Percentiles rank a stretch among this genome's conserved stretches.
phyloP scores from a whole-genome alignment of 2,888 invertebrate genomes.

The Xanthia togata region DNA sequence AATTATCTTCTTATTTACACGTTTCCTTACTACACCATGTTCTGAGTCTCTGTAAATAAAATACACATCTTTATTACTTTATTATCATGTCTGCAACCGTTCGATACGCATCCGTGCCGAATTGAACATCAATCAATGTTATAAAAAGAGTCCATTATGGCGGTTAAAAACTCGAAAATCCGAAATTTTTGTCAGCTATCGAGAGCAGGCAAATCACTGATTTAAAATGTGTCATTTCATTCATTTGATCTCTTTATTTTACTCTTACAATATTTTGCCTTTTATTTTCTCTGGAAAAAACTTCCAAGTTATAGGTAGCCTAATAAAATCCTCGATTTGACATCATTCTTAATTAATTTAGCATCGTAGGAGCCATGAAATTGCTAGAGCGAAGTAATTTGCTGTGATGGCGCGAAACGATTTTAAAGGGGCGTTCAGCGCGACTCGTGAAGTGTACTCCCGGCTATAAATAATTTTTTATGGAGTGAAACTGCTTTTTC shows the following conservation, averaged over 20 bases:
- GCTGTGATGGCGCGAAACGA: conserved; percentile 61
- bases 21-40: neutral
- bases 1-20: neutral
- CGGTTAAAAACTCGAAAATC: no score
- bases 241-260: neutral
- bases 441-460: conserved; percentile 8
- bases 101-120: no score
- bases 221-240: no score
- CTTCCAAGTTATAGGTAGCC: neutral
- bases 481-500: neutral
- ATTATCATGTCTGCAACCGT: neutral
- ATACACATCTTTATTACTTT: neutral
- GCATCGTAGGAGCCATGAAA: conserved; percentile 57
- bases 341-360: conserved; percentile 61
- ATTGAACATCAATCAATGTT: no score
- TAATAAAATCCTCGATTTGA: conserved; percentile 39
- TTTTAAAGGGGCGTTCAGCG: conserved; percentile 44
- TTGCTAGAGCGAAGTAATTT: conserved; percentile 69
- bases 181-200: no score
- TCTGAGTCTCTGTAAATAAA: neutral
- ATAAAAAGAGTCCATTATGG: no score
- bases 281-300: neutral
- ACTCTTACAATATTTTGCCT: neutral
- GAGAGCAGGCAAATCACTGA: no score
- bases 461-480: conserved; percentile 28